Conservation (phyloP, 2,113 vertebrate genomes). For the Megaceryle maxima region DNA sequence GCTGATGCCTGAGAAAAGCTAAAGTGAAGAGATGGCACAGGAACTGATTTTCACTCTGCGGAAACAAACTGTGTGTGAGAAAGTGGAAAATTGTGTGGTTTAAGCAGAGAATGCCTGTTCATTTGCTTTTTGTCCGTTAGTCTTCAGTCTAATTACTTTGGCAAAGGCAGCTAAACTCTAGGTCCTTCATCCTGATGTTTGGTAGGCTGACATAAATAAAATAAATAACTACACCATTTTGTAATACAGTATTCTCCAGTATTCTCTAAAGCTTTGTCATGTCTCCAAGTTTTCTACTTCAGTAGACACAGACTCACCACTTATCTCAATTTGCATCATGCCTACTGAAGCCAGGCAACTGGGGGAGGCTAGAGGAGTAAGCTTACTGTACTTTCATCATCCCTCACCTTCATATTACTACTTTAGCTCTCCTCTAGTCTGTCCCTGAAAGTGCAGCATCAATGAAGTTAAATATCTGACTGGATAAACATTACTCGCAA, state of each 20-base stretch:
- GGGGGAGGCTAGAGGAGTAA: neutral
- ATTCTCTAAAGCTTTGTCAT: neutral
- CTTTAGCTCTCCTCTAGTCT: neutral
- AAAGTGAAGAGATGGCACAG: neutral
- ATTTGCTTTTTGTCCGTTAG: neutral
- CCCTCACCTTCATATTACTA: neutral
- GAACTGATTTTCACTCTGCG: neutral
- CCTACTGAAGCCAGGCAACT: neutral
- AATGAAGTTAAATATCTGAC: neutral
- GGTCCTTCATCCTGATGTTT: neutral
- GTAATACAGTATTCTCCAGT: neutral
- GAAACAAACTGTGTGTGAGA: neutral
- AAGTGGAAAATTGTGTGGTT: neutral
- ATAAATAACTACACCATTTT: neutral
- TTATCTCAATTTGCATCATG: neutral
- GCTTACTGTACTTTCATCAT: neutral
- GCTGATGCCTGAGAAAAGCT: neutral
- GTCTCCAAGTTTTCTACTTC: neutral
- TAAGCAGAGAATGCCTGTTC: neutral
- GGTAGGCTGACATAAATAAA: neutral
- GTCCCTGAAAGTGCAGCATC: neutral
- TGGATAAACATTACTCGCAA: neutral
- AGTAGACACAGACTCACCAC: neutral
- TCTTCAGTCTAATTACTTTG: neutral
- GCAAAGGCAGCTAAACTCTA: neutral